Percentiles rank a stretch among this genome's conserved stretches.
phyloP scores from a whole-genome alignment of 2,797 vertebrate genomes.

The Thamnophis elegans region DNA sequence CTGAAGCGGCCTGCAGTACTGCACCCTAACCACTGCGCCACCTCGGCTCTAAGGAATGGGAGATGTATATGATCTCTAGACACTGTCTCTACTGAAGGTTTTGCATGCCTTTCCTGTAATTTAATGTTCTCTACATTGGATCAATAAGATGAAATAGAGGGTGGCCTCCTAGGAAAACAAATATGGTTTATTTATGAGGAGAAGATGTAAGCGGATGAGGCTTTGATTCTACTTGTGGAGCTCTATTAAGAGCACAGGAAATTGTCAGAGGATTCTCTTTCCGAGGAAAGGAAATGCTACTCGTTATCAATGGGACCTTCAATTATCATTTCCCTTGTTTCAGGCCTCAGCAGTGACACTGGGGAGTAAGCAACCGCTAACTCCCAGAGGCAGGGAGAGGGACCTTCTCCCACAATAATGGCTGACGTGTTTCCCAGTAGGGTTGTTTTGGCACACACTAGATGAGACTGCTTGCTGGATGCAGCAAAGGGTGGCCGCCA shows the following conservation, averaged over 20 bases:
- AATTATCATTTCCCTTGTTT: neutral
- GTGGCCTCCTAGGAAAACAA: slow-evolving; percentile 1
- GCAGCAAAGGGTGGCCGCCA: neutral
- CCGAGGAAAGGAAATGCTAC: neutral
- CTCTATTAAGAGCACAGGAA: neutral
- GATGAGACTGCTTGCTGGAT: neutral
- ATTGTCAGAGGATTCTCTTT: neutral
- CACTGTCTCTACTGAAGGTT: neutral
- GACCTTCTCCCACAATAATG: neutral
- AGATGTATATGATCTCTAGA: neutral
- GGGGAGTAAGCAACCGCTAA: neutral
- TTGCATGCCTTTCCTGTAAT: neutral
- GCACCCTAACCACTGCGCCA: no score
- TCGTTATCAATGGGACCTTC: neutral
- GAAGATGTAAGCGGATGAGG: neutral
- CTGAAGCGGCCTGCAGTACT: no score
- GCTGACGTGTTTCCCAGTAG: neutral
- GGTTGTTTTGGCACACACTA: neutral
- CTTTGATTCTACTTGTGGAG: neutral
- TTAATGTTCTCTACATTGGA: neutral
- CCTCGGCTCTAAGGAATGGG: neutral
- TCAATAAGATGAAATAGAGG: slow-evolving; percentile 20
- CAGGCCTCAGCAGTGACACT: neutral
- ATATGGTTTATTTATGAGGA: slow-evolving; percentile 1
- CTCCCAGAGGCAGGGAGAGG: neutral